Conservation (phyloP, 1,140 invertebrate species). For the Hetaerina americana region DNA sequence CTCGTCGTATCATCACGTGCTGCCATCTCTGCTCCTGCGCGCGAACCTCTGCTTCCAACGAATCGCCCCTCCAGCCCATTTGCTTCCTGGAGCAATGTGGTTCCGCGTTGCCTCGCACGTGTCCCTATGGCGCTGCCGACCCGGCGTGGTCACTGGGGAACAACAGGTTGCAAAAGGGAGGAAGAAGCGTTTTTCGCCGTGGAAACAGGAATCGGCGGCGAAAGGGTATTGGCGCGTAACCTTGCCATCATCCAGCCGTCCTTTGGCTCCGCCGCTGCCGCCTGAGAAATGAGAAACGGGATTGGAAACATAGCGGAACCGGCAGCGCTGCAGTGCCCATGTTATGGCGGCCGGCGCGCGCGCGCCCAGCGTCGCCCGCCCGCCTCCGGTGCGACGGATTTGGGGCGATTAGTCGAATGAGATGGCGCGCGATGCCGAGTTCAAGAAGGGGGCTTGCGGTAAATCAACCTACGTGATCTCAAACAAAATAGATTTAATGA, state of each 20-base stretch:
- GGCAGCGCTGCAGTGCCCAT: background rate
- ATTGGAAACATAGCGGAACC: background rate
- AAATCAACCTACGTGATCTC: too few relatives aligned
- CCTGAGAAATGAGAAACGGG: background rate
- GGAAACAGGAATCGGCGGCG: background rate
- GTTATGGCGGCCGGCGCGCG: too few relatives aligned
- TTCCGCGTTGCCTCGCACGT: background rate
- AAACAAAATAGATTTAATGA: too few relatives aligned
- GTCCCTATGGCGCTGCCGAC: background rate
- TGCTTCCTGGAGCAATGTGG: too few relatives aligned
- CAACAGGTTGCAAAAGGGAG: background rate
- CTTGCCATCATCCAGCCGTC: background rate
- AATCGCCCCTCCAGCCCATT: too few relatives aligned
- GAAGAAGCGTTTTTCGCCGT: background rate
- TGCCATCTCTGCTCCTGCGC: too few relatives aligned
- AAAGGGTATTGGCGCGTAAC: background rate
- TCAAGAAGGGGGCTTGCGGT: too few relatives aligned
- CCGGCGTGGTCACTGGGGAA: background rate
- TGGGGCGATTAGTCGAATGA: too few relatives aligned
- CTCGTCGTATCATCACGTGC: too few relatives aligned
- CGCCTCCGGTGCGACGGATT: background rate
- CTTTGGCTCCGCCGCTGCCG: background rate
- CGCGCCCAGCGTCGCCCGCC: too few relatives aligned
- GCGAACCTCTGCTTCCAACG: too few relatives aligned
- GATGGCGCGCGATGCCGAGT: too few relatives aligned